Percentiles rank a stretch among this genome's conserved stretches.
Evolutionary conservation across 2,888 invertebrate genomes (phyloP).

Genomic region (Campoplex nolae): DNA sequence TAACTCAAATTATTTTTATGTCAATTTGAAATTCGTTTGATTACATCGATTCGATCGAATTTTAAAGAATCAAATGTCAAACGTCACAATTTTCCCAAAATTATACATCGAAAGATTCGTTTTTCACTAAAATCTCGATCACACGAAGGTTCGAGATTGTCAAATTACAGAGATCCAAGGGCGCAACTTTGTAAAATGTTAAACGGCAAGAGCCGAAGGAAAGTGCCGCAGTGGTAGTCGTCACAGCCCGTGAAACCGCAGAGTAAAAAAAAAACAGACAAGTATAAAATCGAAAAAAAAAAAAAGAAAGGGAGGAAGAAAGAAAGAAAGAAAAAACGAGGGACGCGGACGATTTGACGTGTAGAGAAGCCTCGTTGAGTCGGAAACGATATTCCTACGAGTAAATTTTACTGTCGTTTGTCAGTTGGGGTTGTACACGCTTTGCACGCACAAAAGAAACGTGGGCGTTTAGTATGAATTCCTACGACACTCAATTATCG

Average conservation of each 20-base stretch:
- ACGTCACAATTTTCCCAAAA: not conserved
- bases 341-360: constrained; percentile 21
- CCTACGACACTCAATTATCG: constrained; percentile 59
- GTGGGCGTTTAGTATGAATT: constrained; percentile 63
- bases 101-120: not conserved
- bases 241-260: constrained; percentile 13
- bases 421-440: constrained; percentile 27
- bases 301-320: not conserved
- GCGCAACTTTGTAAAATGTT: constrained; percentile 2
- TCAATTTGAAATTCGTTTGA: too few relatives aligned
- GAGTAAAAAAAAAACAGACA: not conserved
- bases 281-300: not conserved
- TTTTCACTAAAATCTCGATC: not conserved
- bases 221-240: constrained; percentile 8
- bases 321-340: not conserved
- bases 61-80: too few relatives aligned
- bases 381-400: constrained; percentile 3
- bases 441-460: constrained; percentile 32
- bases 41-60: too few relatives aligned
- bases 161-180: not conserved
- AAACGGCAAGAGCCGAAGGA: not conserved
- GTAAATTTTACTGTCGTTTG: constrained; percentile 51
- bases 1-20: too few relatives aligned
- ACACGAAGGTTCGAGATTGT: not conserved
- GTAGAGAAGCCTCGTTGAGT: constrained; percentile 35